Evolutionary conservation across 2,888 invertebrate genomes (phyloP).

Genomic region (Cinara cedri): DNA sequence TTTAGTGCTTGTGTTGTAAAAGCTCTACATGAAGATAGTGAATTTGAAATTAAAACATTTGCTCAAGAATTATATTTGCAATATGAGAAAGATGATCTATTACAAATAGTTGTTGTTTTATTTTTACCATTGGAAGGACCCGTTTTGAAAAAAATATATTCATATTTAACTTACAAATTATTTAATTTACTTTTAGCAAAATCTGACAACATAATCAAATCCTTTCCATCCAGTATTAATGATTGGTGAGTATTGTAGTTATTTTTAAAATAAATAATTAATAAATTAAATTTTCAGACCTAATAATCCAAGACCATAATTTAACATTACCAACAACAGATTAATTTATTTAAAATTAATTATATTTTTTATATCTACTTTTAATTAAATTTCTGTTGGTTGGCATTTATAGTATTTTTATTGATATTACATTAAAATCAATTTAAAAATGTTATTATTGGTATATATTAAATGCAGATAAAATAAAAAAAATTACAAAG

Average conservation of each 20-base stretch:
- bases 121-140: slow-evolving; percentile 17
- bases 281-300: no score
- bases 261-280: neutral
- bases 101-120: neutral
- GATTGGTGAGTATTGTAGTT: slow-evolving; percentile 26
- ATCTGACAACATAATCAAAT: neutral
- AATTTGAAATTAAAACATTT: neutral
- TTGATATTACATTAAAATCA: no score
- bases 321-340: no score
- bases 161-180: slow-evolving; percentile 20
- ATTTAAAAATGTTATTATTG: no score
- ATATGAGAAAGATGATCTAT: neutral
- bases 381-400: no score
- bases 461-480: no score
- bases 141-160: slow-evolving; percentile 7
- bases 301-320: no score
- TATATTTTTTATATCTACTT: no score
- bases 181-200: no score
- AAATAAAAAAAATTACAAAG: no score
- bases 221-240: slow-evolving; percentile 8
- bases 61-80: slow-evolving; percentile 16
- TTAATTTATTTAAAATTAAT: no score
- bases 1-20: slow-evolving; percentile 24
- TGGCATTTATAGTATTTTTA: no score
- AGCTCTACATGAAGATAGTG: neutral